phyloP scores from a whole-genome alignment of 2,113 vertebrate species.

The Oncorhynchus clarkii region DNA sequence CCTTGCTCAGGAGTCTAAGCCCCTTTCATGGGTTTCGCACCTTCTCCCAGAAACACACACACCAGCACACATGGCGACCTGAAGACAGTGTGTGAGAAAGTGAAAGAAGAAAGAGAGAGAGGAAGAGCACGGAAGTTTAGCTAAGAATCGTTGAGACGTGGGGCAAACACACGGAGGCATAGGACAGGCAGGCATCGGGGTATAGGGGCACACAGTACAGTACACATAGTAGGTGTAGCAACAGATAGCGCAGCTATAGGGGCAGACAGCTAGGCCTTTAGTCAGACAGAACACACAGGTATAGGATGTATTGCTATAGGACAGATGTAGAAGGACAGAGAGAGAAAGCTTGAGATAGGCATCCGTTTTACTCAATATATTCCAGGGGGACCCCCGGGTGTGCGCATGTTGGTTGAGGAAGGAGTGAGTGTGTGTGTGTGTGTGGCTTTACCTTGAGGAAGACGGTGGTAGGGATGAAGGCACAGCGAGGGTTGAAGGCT shows the following conservation, averaged over 20 bases:
- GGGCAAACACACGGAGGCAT: constrained; percentile 15
- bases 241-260: constrained; percentile 24
- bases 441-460: constrained; percentile 67
- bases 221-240: constrained; percentile 2
- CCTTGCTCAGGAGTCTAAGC: constrained; percentile 44
- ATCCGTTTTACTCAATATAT: neutral
- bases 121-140: neutral
- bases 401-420: neutral
- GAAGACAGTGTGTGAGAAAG: neutral
- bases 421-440: neutral
- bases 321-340: neutral
- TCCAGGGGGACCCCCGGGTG: too few relatives aligned
- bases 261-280: constrained; percentile 6
- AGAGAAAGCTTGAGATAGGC: neutral
- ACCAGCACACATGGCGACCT: neutral
- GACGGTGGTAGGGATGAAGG: constrained; percentile 67
- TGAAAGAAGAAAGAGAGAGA: neutral
- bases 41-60: constrained; percentile 30
- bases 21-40: constrained; percentile 59
- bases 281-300: neutral
- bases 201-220: constrained; percentile 60
- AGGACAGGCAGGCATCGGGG: constrained; percentile 43
- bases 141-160: neutral
- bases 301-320: neutral
- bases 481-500: constrained; percentile 79